phyloP scores from a whole-genome alignment of 2,113 vertebrate species.

The Triplophysa tibetana region DNA sequence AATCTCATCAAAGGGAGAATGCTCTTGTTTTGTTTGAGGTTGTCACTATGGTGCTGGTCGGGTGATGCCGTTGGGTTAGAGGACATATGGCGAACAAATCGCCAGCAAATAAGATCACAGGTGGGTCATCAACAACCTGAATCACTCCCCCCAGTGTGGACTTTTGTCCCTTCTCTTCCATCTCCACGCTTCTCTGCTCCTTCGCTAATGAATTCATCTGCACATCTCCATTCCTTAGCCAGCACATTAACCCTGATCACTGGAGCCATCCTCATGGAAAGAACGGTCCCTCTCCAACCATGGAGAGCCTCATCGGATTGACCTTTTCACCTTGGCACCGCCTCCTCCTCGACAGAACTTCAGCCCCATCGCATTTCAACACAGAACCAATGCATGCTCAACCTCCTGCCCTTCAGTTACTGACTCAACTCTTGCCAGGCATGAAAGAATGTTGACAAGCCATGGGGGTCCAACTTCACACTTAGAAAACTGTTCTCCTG shows the following conservation, averaged over 20 bases:
- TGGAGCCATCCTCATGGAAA: constrained; percentile 76
- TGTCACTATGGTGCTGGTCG: constrained; percentile 17
- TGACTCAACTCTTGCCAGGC: constrained; percentile 14
- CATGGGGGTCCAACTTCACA: constrained; percentile 1
- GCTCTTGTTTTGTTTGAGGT: constrained; percentile 17
- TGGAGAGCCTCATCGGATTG: constrained; percentile 68
- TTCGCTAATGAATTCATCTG: constrained; percentile 80
- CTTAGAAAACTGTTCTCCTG: not conserved
- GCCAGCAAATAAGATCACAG: not conserved
- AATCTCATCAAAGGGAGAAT: constrained; percentile 19
- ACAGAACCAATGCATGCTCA: constrained; percentile 34
- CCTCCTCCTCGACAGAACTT: constrained; percentile 28
- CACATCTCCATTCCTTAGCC: constrained; percentile 73
- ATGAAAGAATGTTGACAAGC: constrained; percentile 23
- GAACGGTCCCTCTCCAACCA: constrained; percentile 60
- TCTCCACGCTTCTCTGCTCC: constrained; percentile 79
- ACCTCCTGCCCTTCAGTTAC: not conserved
- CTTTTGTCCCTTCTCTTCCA: constrained; percentile 68
- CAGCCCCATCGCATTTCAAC: constrained; percentile 54
- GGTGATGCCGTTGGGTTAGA: not conserved
- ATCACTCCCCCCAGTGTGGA: constrained; percentile 58
- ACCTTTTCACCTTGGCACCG: constrained; percentile 66
- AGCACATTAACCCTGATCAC: constrained; percentile 74
- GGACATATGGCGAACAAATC: not conserved
- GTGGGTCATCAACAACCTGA: constrained; percentile 17